A percentile compares a stretch with the other conserved stretches of the same genome.
phyloP scores from a whole-genome alignment of 2,113 vertebrate species.

The Myrmecobius fasciatus region DNA sequence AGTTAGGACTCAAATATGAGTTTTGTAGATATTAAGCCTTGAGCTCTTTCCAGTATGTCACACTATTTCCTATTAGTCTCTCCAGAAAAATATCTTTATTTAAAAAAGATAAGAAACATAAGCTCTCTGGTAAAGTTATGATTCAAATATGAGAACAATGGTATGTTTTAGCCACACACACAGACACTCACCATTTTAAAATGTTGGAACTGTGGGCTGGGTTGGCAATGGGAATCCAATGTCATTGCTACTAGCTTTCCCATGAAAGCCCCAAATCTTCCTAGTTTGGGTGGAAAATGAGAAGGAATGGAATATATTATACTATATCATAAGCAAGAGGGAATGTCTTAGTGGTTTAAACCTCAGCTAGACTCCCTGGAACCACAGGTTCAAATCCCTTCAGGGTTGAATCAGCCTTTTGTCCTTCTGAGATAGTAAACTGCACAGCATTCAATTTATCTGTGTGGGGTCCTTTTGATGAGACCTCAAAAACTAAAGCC shows the following conservation, averaged over 20 bases:
- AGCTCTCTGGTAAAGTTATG: not conserved
- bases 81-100: not conserved
- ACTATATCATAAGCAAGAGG: not conserved
- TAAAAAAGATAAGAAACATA: not conserved
- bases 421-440: not conserved
- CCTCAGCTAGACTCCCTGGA: slow-evolving; percentile 8
- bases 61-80: not conserved
- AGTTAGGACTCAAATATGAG: not conserved
- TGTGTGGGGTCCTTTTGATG: slow-evolving; percentile 4
- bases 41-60: not conserved
- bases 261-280: slow-evolving; percentile 63
- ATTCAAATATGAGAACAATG: not conserved
- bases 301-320: slow-evolving; percentile 49
- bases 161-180: not conserved
- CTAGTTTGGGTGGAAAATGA: slow-evolving; percentile 69
- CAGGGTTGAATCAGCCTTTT: not conserved
- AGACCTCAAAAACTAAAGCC: not conserved
- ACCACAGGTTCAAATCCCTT: slow-evolving; percentile 1
- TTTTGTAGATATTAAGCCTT: not conserved
- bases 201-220: not conserved
- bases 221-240: not conserved
- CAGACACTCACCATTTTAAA: not conserved
- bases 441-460: not conserved
- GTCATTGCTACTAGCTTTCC: slow-evolving; percentile 50
- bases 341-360: slow-evolving; percentile 6